Conservation (phyloP, 2,797 vertebrate species). For the Channallabes apus region DNA sequence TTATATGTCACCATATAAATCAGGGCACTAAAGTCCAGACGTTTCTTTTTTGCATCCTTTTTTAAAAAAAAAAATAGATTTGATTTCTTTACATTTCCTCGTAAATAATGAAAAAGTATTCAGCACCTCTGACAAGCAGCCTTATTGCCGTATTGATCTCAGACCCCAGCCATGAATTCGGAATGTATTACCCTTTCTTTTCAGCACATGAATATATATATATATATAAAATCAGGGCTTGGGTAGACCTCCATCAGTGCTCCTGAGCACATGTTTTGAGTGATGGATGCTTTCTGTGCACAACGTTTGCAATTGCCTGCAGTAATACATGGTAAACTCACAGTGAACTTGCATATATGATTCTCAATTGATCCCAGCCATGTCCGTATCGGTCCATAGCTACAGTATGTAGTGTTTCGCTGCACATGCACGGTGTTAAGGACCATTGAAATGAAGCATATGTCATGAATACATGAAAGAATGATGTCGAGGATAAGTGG, state of each 20-base stretch:
- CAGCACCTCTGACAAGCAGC: constrained; percentile 9
- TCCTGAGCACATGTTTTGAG: constrained; percentile 33
- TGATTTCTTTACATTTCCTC: constrained; percentile 23
- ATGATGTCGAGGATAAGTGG: constrained; percentile 26
- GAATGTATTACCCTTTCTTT: constrained; percentile 47
- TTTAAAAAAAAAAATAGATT: not conserved
- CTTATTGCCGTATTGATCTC: constrained; percentile 23
- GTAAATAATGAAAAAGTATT: not conserved
- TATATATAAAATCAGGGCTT: constrained; percentile 19
- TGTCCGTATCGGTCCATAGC: constrained; percentile 40
- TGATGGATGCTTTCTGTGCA: constrained; percentile 36
- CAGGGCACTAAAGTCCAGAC: not conserved
- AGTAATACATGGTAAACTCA: constrained; percentile 57
- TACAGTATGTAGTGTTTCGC: constrained; percentile 11
- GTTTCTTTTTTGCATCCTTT: not conserved
- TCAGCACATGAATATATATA: constrained; percentile 36
- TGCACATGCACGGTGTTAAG: constrained; percentile 39
- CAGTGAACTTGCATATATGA: constrained; percentile 61
- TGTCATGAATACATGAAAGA: constrained; percentile 34
- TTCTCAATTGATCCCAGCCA: constrained; percentile 59
- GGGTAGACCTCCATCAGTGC: constrained; percentile 16
- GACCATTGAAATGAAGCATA: constrained; percentile 46
- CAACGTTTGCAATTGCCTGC: constrained; percentile 53
- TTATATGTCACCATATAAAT: constrained; percentile 21
- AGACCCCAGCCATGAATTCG: constrained; percentile 33